These are phyloP conservation scores for Probaryconus sp. DNA, from an alignment of 1,140 invertebrate species.

Conservation along the genomic window DNA sequence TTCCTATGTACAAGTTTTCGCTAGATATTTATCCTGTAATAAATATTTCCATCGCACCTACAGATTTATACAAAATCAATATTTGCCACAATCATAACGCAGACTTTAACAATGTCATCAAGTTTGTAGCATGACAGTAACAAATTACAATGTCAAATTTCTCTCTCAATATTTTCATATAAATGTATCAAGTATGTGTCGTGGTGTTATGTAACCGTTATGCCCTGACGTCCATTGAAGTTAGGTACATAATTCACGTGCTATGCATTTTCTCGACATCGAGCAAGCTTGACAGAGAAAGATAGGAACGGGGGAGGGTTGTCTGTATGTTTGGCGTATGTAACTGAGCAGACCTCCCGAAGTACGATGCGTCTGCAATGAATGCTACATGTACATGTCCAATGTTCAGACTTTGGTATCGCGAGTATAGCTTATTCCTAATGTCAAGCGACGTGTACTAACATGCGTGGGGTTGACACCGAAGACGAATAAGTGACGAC, in stretches of 20 bases:
- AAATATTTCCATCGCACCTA: no score
- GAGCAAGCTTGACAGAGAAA: constrained; percentile 55
- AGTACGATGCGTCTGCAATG: constrained; percentile 51
- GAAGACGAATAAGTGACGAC: constrained; percentile 61
- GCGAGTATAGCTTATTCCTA: constrained; percentile 56
- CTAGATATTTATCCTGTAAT: no score
- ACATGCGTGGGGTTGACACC: constrained; percentile 52
- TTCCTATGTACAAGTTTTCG: no score
- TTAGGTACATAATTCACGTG: constrained; percentile 55
- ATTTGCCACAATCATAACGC: background rate
- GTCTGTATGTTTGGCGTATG: constrained; percentile 47
- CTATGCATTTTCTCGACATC: constrained; percentile 60
- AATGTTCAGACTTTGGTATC: constrained; percentile 54
- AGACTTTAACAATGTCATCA: constrained; percentile 7
- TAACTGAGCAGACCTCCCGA: constrained; percentile 52
- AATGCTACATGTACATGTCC: constrained; percentile 51
- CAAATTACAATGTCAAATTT: constrained; percentile 42
- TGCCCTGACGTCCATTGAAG: constrained; percentile 49
- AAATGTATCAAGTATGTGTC: constrained; percentile 27
- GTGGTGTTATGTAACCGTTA: constrained; percentile 50
- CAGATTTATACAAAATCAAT: background rate
- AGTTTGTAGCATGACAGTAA: constrained; percentile 13
- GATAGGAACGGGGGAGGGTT: constrained; percentile 40
- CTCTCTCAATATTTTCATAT: constrained; percentile 41
- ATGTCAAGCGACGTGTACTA: constrained; percentile 57